Evolutionary conservation across 1,140 invertebrate species (phyloP).

Genomic region (Phocides pigmalion): DNA sequence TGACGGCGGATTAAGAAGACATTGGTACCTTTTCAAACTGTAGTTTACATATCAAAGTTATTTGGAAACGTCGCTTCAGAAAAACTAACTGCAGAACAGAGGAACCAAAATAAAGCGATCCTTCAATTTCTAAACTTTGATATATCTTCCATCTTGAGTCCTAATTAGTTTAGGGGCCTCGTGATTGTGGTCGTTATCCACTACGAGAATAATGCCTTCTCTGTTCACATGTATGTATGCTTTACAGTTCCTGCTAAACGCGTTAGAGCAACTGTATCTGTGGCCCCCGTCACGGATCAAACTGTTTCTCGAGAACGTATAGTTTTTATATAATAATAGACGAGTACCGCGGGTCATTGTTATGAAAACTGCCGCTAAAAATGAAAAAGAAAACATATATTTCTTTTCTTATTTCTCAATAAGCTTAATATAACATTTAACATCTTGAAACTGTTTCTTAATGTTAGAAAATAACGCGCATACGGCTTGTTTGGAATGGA

Average conservation of each 20-base stretch:
- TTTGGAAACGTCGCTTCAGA: too few relatives aligned
- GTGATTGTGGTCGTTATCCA: conserved; percentile 35
- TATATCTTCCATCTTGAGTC: conserved; percentile 21
- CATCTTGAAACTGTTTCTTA: too few relatives aligned
- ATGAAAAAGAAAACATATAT: too few relatives aligned
- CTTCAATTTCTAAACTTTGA: conserved; percentile 34
- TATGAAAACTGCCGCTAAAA: conserved; percentile 33
- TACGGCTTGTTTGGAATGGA: too few relatives aligned
- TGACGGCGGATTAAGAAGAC: too few relatives aligned
- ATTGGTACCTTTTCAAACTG: too few relatives aligned
- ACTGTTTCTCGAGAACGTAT: conserved; percentile 36
- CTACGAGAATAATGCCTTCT: conserved; percentile 23
- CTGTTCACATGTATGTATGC: conserved; percentile 38
- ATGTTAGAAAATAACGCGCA: too few relatives aligned
- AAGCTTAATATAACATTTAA: too few relatives aligned
- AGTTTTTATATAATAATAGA: conserved; percentile 39
- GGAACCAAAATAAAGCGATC: too few relatives aligned
- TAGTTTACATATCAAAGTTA: too few relatives aligned
- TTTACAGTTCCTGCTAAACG: conserved; percentile 34
- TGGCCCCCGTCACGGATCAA: conserved; percentile 25
- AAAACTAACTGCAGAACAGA: too few relatives aligned
- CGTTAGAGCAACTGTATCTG: conserved; percentile 41
- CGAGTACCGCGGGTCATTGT: conserved; percentile 40
- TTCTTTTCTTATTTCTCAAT: too few relatives aligned
- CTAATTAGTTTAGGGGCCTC: conserved; percentile 15